phyloP scores from a whole-genome alignment of 2,888 invertebrate genomes.

The Zhengitettix transpicula region DNA sequence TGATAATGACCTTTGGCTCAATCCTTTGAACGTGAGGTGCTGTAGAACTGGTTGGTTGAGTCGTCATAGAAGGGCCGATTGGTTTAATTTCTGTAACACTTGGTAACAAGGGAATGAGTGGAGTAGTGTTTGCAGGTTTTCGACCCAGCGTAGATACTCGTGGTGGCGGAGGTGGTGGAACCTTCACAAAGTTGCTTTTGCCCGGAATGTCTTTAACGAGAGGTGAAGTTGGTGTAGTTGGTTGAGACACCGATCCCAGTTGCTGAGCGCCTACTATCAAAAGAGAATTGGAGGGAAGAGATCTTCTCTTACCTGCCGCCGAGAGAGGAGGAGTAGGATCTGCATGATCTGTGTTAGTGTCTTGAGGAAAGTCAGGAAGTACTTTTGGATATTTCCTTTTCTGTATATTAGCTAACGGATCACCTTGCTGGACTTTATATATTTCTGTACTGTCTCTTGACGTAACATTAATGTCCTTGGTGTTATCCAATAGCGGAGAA shows the following conservation, averaged over 20 bases:
- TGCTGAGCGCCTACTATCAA: constrained; percentile 12
- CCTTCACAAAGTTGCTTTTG: constrained; percentile 10
- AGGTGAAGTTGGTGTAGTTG: constrained; percentile 4
- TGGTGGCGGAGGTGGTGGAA: constrained; percentile 57
- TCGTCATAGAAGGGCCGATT: background rate
- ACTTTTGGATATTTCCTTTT: constrained; percentile 72
- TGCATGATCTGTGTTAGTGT: background rate
- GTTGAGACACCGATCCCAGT: constrained; percentile 1
- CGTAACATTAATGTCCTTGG: constrained; percentile 56
- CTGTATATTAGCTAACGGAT: constrained; percentile 54
- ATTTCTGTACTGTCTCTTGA: constrained; percentile 39
- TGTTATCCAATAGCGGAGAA: background rate
- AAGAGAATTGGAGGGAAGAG: constrained; percentile 38
- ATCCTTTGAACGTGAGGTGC: constrained; percentile 22
- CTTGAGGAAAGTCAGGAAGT: constrained; percentile 46
- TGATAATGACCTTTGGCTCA: constrained; percentile 44
- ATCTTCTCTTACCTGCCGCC: constrained; percentile 35
- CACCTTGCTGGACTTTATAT: constrained; percentile 42
- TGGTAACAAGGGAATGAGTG: background rate
- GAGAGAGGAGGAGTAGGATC: constrained; percentile 15
- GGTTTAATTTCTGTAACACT: background rate
- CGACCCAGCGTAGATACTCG: constrained; percentile 51
- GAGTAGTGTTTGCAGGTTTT: constrained; percentile 20
- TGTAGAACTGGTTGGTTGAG: constrained; percentile 21
- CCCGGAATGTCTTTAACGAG: constrained; percentile 7